A percentile compares a stretch with the other conserved stretches of the same genome.
These are phyloP conservation scores for Tokudaia muenninki DNA, from an alignment of 2,797 vertebrate species.

Conservation along the genomic window DNA sequence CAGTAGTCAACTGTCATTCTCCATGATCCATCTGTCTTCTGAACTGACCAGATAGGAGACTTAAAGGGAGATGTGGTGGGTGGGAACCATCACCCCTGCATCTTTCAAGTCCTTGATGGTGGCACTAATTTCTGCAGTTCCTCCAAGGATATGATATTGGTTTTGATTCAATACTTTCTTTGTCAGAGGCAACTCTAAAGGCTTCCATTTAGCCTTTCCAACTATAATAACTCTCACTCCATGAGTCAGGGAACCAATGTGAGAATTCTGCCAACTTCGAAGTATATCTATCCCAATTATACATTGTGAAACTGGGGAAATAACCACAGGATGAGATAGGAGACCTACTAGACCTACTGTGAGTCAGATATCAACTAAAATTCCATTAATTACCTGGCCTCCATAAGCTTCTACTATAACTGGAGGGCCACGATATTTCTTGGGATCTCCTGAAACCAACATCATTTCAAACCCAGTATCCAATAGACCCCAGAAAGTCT, in stretches of 20 bases:
- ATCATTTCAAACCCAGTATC: neutral
- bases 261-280: neutral
- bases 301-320: neutral
- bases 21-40: neutral
- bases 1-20: neutral
- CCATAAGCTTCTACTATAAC: neutral
- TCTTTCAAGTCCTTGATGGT: neutral
- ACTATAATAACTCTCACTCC: neutral
- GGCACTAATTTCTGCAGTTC: neutral
- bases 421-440: neutral
- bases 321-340: neutral
- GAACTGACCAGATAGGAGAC: neutral
- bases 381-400: neutral
- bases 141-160: neutral
- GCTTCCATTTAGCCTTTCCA: neutral
- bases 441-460: neutral
- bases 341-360: neutral
- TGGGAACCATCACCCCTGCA: neutral
- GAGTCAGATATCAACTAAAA: neutral
- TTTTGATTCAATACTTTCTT: neutral
- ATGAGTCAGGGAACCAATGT: neutral
- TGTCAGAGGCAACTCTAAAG: neutral
- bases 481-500: neutral
- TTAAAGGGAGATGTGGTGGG: neutral
- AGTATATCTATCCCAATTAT: neutral